Percentiles rank a stretch among this genome's conserved stretches.
These are phyloP conservation scores for Pristionchus pacificus DNA, from an alignment of 1,140 invertebrate genomes.

Conservation along the genomic window DNA sequence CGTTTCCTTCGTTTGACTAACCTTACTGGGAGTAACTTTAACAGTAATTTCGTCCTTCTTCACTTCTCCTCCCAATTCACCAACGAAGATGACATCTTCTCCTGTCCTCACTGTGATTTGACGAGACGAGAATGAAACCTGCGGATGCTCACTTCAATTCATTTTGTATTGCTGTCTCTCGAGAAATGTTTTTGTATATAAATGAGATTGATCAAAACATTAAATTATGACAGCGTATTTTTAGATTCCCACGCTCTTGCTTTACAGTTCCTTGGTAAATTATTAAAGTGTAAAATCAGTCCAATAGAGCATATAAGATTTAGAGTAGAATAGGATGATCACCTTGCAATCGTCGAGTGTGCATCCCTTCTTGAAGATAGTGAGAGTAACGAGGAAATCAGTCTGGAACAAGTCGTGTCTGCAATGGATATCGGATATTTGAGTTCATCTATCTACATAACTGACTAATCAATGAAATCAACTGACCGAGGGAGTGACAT, in stretches of 20 bases:
- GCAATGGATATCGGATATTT: too few species aligned
- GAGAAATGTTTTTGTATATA: too few species aligned
- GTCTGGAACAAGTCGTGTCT: slow-evolving; percentile 30
- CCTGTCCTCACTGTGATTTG: slow-evolving; percentile 10
- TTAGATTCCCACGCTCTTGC: slow-evolving; percentile 7
- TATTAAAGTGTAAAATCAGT: background rate
- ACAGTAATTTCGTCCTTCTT: slow-evolving; percentile 20
- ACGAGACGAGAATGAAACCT: background rate
- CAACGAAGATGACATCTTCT: slow-evolving; percentile 22
- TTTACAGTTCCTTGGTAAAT: slow-evolving; percentile 1
- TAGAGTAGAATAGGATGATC: background rate
- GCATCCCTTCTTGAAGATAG: slow-evolving; percentile 16
- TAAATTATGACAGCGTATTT: background rate
- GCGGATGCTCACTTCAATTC: too few species aligned
- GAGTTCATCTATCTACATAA: too few species aligned
- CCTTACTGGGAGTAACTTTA: slow-evolving; percentile 21
- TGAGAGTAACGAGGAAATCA: slow-evolving; percentile 12
- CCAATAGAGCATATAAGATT: background rate
- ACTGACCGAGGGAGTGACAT: too few species aligned
- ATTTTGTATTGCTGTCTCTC: too few species aligned
- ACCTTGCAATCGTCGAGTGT: background rate
- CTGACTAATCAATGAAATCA: background rate
- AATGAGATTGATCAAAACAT: too few species aligned
- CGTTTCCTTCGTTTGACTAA: too few species aligned
- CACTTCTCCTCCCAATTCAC: slow-evolving; percentile 1